Evolutionary conservation across 2,113 vertebrate species (phyloP), one percentile per base, ranked within the genome.

Genomic region (Micromys minutus): DNA sequence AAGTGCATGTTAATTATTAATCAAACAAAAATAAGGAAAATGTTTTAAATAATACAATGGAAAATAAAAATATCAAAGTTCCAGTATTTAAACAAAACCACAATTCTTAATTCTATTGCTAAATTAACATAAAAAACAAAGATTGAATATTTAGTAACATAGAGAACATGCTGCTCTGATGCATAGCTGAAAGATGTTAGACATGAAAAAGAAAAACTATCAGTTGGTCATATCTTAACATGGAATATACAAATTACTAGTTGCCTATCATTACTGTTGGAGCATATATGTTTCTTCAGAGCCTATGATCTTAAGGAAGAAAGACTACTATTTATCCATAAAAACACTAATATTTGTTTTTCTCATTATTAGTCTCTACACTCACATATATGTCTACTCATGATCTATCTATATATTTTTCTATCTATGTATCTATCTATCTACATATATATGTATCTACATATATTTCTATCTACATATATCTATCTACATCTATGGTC

Each of bases 341-440:
- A 21, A 67, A 36, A 31, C 45, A 67, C 3, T 36, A 47, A 50
- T 65, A 47, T 45, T 4, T 39, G 39, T 31, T 26, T 39, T 3
- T n/a, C n/a, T 57, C 36, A 12, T 24, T 10, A 59, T 59, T 19
- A 19, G 15, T 81, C 19, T 26, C n/a, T 1, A 6, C 36, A 57
- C n/a, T 57, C 19, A 11, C 11, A 0, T 1, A 39, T 42, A 3
- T 42, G 1, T n/a, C 55, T 50, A 50, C 12, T 50, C 16, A 77
- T 50, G n/a, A 57, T 13, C 19, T 34, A 59, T 76, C 76, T 52
- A 36, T 79, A 3, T 45, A 17, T 50, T 13, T 76, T 8, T 76
- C 74, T 47, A 29, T 76, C n/a, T n/a, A 47, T 80, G 50, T 55
- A 36, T 80, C 17, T 55, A 57, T 80, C 34, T 79, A n/a, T 80